Conservation (phyloP, 2,113 vertebrate genomes). For the Myrmecophaga tridactyla region DNA sequence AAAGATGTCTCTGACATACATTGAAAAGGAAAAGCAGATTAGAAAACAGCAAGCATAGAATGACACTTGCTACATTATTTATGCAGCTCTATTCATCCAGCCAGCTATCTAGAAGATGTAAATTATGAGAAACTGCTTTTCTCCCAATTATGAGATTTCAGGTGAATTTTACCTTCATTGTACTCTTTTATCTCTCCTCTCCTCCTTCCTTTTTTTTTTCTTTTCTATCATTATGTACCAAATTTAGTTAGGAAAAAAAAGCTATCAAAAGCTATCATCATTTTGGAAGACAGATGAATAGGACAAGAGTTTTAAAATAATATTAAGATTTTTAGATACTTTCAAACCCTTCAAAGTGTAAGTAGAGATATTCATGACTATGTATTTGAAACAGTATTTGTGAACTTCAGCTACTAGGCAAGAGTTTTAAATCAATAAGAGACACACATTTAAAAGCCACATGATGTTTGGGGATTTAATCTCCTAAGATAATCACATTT, state of each 20-base stretch:
- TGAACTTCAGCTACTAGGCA: background rate
- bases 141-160: background rate
- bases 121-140: background rate
- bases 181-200: background rate
- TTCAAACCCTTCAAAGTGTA: background rate
- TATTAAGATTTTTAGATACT: background rate
- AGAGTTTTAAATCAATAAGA: background rate
- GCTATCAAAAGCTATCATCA: background rate
- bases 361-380: accelerated
- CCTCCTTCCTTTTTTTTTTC: background rate
- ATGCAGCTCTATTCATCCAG: accelerated
- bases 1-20: accelerated
- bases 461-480: constrained; percentile 41
- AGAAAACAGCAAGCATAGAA: accelerated
- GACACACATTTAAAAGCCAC: background rate
- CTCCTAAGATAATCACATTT: constrained; percentile 56
- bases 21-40: background rate
- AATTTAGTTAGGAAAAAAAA: background rate
- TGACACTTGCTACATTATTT: accelerated
- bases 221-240: background rate
- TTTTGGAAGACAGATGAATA: background rate
- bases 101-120: background rate
- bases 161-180: background rate
- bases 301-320: background rate
- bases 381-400: background rate